These are phyloP conservation scores for Pseudoips prasinana DNA, from an alignment of 2,888 invertebrate species.

Conservation along the genomic window DNA sequence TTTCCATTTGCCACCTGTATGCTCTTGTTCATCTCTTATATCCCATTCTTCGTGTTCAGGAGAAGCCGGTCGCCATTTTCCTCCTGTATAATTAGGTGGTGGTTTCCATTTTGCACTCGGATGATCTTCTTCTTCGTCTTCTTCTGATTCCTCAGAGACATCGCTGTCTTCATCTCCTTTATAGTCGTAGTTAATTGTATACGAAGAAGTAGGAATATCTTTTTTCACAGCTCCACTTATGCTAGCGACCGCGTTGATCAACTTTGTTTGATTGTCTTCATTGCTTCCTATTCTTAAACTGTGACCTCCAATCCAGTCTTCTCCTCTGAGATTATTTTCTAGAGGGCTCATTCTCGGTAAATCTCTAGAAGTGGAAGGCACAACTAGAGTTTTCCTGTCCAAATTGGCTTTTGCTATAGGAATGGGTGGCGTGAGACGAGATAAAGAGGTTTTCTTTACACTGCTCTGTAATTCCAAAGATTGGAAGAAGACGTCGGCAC, in stretches of 20 bases:
- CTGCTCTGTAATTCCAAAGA: conserved; percentile 91
- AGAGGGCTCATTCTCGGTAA: conserved; percentile 64
- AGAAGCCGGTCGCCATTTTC: conserved; percentile 72
- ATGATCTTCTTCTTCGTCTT: conserved; percentile 79
- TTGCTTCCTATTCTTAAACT: conserved; percentile 78
- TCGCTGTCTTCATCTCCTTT: conserved; percentile 75
- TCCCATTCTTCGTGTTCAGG: conserved; percentile 83
- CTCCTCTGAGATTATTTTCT: conserved; percentile 74
- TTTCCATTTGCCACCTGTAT: conserved; percentile 86
- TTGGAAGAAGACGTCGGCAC: conserved; percentile 93
- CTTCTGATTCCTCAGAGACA: conserved; percentile 82
- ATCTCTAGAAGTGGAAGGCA: conserved; percentile 60
- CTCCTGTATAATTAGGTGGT: conserved; percentile 72
- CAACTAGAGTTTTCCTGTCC: conserved; percentile 54
- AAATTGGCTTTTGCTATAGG: conserved; percentile 54
- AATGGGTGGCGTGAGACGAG: conserved; percentile 73
- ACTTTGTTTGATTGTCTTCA: conserved; percentile 82
- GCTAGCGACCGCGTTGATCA: conserved; percentile 85
- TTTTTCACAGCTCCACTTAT: conserved; percentile 82
- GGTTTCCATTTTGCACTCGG: conserved; percentile 89
- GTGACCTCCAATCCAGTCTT: conserved; percentile 84
- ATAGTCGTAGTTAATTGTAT: conserved; percentile 64
- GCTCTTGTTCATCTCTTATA: conserved; percentile 64
- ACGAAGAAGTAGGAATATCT: conserved; percentile 62
- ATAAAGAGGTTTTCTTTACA: conserved; percentile 80